Percentiles rank a stretch among this genome's conserved stretches.
Conservation (phyloP, 2,888 invertebrate genomes). For the Dione juno region DNA sequence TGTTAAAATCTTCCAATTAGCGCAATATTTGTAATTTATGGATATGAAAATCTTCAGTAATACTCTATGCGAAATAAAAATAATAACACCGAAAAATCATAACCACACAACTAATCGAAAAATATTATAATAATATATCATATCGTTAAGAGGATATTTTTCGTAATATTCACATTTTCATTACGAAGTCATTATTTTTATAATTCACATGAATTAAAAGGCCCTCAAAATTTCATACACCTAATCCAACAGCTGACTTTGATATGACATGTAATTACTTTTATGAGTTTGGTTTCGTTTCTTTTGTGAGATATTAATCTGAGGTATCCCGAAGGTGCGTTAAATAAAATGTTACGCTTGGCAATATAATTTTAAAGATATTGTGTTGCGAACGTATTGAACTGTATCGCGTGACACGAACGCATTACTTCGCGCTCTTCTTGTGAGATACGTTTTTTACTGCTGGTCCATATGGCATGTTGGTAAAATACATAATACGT, state of each 20-base stretch:
- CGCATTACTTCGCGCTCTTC: slow-evolving; percentile 43
- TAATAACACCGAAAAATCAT: no score
- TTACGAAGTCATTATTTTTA: slow-evolving; percentile 6
- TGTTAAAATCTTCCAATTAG: background rate
- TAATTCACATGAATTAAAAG: slow-evolving; percentile 15
- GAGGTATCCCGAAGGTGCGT: slow-evolving; percentile 31
- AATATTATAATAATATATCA: background rate
- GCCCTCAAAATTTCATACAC: slow-evolving; percentile 37
- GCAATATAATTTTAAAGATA: slow-evolving; percentile 47
- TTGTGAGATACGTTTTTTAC: slow-evolving; percentile 43
- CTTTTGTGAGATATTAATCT: slow-evolving; percentile 45
- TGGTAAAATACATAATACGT: slow-evolving; percentile 17
- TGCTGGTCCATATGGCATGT: slow-evolving; percentile 29
- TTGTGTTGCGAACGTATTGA: slow-evolving; percentile 40
- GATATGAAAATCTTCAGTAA: background rate
- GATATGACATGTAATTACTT: slow-evolving; percentile 51
- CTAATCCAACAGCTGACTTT: slow-evolving; percentile 43
- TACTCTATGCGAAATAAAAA: no score
- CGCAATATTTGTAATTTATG: background rate
- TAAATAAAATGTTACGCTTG: slow-evolving; percentile 46
- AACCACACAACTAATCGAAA: background rate
- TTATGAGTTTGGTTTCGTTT: slow-evolving; percentile 43
- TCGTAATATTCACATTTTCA: background rate
- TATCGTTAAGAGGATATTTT: background rate
- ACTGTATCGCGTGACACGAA: slow-evolving; percentile 43